Evolutionary conservation across 2,888 invertebrate genomes (phyloP), one percentile per base, ranked within the genome.

Genomic region (Hydrotaea cyrtoneurina): DNA sequence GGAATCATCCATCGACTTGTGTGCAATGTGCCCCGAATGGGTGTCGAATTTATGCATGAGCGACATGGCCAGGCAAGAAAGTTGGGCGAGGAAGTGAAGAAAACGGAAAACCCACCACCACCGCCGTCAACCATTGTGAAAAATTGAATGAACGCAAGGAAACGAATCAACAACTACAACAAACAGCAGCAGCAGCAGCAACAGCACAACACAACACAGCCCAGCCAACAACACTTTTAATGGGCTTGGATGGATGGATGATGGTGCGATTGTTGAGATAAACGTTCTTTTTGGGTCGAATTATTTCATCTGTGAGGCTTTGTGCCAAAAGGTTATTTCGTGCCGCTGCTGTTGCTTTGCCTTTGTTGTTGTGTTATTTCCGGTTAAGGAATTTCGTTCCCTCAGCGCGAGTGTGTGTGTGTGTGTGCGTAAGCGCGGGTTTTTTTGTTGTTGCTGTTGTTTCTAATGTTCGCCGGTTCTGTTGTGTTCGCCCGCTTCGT

Each of bases 381-480:
- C 85, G 85, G 85, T 78, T 85, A 85, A 85, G 85, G 78, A 78
- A 73, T 85, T 82, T 80, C 31, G 0, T 84, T 76, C 39, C n/a
- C n/a, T n/a, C n/a, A n/a, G n/a, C n/a, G n/a, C n/a, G n/a, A n/a
- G n/a, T n/a, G n/a, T n/a, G n/a, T 75, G 81, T 10, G 76, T 71
- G 77, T 79, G 43, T 69, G 23, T 69, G 43, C 69, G 36, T 39
- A 66, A 39, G 66, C 66, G 66, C 66, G 39, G 66, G 66, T 17
- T 76, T 62, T 46, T 77, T 73, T 73, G 36, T 31, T 55, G 55
- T 26, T 73, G 53, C 39, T 79, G 13, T 15, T 74, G 66, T 78
- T 78, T 71, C 53, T 73, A 39, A 75, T 75, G n/a, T 39, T 75
- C 39, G 26, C 71, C 69, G 39, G 77, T 72, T 84, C 23, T 73